Conservation (phyloP, 1,140 invertebrate genomes). For the Maniola jurtina region DNA sequence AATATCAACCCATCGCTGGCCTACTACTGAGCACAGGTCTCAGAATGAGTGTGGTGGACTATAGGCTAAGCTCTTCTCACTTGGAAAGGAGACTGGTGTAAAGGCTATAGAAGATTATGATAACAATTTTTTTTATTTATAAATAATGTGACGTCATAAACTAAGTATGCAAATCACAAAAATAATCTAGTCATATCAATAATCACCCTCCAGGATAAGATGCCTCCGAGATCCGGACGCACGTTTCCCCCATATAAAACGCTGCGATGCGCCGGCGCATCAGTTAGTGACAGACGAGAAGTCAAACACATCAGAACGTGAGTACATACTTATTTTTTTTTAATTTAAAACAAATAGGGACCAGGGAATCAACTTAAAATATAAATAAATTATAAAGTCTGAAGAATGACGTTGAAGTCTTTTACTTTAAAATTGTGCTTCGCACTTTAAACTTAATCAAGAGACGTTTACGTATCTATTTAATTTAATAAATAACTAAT, state of each 20-base stretch:
- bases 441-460: no score
- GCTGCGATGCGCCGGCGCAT: slow-evolving; percentile 48
- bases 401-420: not conserved
- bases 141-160: not conserved
- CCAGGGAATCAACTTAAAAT: no score
- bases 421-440: not conserved
- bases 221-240: slow-evolving; percentile 21
- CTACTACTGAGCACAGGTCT: no score
- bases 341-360: not conserved
- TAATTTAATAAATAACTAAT: no score
- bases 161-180: not conserved
- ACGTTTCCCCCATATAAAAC: slow-evolving; percentile 65
- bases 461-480: no score
- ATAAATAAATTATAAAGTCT: not conserved
- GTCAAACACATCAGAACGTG: slow-evolving; percentile 50
- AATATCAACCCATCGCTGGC: no score
- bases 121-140: not conserved
- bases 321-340: slow-evolving; percentile 35
- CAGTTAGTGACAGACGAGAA: slow-evolving; percentile 61
- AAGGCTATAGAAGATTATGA: no score
- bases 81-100: no score
- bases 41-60: no score
- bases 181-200: not conserved
- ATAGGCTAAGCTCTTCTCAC: no score
- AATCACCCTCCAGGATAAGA: slow-evolving; percentile 21